Percentiles rank a stretch among this genome's conserved stretches.
Evolutionary conservation across 2,797 vertebrate genomes (phyloP).

Genomic region (Leptodactylus fallax): DNA sequence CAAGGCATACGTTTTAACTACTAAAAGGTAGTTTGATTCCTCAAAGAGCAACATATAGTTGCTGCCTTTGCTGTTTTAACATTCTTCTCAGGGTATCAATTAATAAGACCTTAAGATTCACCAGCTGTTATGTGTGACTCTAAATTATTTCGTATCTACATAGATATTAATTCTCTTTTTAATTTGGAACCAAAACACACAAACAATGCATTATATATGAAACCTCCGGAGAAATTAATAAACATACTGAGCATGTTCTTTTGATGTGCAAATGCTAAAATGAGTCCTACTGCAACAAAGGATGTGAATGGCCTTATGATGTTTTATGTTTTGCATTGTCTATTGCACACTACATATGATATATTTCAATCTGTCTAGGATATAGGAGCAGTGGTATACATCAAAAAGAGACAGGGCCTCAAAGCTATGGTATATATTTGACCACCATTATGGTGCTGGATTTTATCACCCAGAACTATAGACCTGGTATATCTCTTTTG

Average conservation of each 20-base stretch:
- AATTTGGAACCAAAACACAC: background rate
- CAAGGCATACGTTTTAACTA: background rate
- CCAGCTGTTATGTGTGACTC: constrained; percentile 12
- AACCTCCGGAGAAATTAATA: constrained; percentile 9
- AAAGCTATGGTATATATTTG: no score
- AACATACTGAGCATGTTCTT: background rate
- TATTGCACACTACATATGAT: background rate
- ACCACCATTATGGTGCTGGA: no score
- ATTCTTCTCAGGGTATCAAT: constrained; percentile 7
- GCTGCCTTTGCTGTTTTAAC: background rate
- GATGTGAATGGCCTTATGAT: background rate
- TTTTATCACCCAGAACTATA: no score
- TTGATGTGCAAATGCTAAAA: constrained; percentile 32
- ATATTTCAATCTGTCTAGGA: background rate
- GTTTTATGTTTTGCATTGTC: background rate
- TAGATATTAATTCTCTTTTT: constrained; percentile 14
- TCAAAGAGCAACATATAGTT: background rate
- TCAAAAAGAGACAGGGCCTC: no score
- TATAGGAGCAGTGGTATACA: background rate
- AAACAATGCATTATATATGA: constrained; percentile 38
- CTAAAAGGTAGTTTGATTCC: background rate
- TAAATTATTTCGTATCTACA: background rate
- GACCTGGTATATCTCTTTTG: no score
- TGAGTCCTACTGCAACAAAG: constrained; percentile 18
- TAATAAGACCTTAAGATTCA: constrained; percentile 13